Conservation (phyloP, 2,113 vertebrate genomes). For the Pandion haliaetus region DNA sequence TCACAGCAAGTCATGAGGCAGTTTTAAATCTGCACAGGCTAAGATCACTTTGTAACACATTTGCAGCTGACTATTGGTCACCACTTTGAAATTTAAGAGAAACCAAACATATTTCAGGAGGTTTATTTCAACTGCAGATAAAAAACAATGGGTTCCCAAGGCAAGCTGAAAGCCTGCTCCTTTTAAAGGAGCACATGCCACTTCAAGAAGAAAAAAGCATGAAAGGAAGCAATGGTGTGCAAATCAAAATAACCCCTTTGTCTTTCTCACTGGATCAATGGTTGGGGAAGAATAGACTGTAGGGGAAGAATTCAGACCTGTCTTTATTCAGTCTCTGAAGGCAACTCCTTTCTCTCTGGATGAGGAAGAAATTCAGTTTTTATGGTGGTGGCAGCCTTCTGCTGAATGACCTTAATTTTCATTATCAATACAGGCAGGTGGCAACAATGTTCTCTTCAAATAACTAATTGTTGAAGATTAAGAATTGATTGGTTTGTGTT, state of each 20-base stretch:
- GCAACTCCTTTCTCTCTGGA: neutral
- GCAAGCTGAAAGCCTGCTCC: neutral
- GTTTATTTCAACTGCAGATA: neutral
- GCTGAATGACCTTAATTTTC: neutral
- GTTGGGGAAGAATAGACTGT: conserved; percentile 28
- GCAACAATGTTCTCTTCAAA: conserved; percentile 31
- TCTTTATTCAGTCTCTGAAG: conserved; percentile 16
- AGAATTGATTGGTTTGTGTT: conserved; percentile 22
- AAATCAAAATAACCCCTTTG: conserved; percentile 29
- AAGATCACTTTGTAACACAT: neutral
- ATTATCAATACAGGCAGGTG: conserved; percentile 56
- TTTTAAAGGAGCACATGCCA: neutral
- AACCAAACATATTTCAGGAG: neutral
- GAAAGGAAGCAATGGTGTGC: conserved; percentile 28
- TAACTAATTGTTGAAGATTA: conserved; percentile 49
- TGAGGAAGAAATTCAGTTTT: neutral
- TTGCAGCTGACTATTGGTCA: neutral
- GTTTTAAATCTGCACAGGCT: neutral
- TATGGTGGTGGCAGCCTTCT: conserved; percentile 13
- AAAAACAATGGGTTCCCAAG: neutral
- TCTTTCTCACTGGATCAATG: neutral
- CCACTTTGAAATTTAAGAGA: conserved; percentile 19
- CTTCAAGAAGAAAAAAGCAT: neutral
- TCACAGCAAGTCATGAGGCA: neutral
- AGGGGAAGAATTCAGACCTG: conserved; percentile 9